Evolutionary conservation across 2,797 vertebrate genomes (phyloP), one percentile per base, ranked within the genome.

Genomic region (Dermochelys coriacea): DNA sequence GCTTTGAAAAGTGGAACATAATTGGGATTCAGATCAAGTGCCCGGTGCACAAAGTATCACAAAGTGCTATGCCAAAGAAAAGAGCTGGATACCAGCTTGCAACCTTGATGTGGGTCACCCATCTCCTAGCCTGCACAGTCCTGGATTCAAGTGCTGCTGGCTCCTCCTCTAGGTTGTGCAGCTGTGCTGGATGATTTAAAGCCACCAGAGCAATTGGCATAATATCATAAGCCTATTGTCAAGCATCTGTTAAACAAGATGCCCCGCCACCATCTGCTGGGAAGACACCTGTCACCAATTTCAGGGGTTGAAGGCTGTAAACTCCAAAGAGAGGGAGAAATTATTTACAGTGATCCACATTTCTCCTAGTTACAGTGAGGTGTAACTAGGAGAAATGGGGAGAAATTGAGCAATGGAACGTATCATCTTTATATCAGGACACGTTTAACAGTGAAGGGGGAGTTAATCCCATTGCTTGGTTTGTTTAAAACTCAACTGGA

Each of bases 401-500:
- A 41, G 21, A 25, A 74, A 74, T 12, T 25, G 16, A 47, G 37
- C 41, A 47, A 27, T 27, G 74, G 45, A 47, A 27, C 41, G 75
- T 29, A 47, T 37, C 18, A 8, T 27, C 14, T 75, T 75, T 49
- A 47, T 47, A 75, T 75, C 45, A 45, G 41, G 12, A 41, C 71
- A 27, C 4, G 5, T 45, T 27, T 45, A 75, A 75, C 25, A 75
- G 45, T 27, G 45, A 77, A 27, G 15, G 27, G 8, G 45, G 14
- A 47, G 45, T 49, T 31, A 52, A 41, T 74, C 68, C 83, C 83
- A 49, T 18, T 92, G 29, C 82, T 96, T 94, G 86, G 34, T 57
- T 87, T 94, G 87, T 61, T 91, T 93, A 85, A 89, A 94, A 89
- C 5, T 78, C 78, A 85, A 71, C 47, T 45, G 82, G 55, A 41